Conservation (phyloP, 1,140 invertebrate genomes). For the Drosophila mauritiana region DNA sequence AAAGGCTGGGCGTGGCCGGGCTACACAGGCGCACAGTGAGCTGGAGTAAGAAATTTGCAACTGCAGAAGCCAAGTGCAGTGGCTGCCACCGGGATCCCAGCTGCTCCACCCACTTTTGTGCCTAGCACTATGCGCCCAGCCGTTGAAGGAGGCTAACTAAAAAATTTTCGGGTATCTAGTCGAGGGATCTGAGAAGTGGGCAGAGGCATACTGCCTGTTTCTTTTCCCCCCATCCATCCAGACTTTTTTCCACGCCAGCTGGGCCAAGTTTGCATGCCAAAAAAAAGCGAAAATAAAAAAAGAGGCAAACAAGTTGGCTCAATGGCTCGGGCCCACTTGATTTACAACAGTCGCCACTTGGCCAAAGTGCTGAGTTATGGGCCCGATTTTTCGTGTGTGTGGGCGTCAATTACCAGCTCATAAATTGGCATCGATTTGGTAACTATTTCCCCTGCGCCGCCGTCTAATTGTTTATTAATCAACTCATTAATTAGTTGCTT, state of each 20-base stretch:
- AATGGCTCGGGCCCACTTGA: conserved; percentile 37
- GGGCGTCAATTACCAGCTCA: conserved; percentile 63
- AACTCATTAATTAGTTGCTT: conserved; percentile 57
- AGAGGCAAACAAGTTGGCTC: conserved; percentile 49
- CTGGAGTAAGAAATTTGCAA: conserved; percentile 64
- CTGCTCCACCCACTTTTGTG: conserved; percentile 56
- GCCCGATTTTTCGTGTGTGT: conserved; percentile 43
- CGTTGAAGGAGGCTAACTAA: conserved; percentile 12
- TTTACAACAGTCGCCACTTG: conserved; percentile 63
- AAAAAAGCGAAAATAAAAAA: background rate
- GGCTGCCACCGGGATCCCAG: conserved; percentile 56
- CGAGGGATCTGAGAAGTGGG: conserved; percentile 46
- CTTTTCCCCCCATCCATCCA: conserved; percentile 1
- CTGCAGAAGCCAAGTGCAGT: conserved; percentile 70
- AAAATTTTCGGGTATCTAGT: conserved; percentile 58
- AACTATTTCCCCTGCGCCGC: conserved; percentile 25
- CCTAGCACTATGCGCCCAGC: conserved; percentile 10
- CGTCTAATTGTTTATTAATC: conserved; percentile 72
- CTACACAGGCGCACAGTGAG: conserved; percentile 7
- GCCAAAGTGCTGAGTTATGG: conserved; percentile 34
- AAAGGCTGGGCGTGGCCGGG: conserved; percentile 47
- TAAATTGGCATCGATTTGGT: conserved; percentile 56
- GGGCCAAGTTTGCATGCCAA: conserved; percentile 57
- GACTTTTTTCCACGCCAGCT: conserved; percentile 29
- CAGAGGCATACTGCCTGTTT: conserved; percentile 2